Evolutionary conservation across 2,113 vertebrate species (phyloP).

Genomic region (Ovis canadensis): DNA sequence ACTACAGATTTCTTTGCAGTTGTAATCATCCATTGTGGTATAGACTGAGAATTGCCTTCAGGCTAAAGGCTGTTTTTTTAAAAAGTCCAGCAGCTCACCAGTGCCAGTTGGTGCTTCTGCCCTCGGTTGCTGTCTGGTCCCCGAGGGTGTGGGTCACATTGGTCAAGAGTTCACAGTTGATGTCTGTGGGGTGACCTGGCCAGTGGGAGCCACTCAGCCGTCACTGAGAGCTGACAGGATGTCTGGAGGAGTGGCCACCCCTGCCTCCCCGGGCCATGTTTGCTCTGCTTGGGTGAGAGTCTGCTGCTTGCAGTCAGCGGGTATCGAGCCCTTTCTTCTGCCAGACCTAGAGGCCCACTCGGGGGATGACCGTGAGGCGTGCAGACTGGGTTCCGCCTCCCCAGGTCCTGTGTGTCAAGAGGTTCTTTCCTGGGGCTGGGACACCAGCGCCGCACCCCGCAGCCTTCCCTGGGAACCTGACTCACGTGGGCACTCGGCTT

Average conservation of each 20-base stretch:
- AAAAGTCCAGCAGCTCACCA: not conserved
- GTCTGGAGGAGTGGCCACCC: not conserved
- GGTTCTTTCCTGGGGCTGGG: not conserved
- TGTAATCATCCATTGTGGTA: not conserved
- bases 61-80: not conserved
- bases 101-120: not conserved
- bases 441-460: accelerated
- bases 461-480: too few species aligned
- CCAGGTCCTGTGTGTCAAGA: accelerated
- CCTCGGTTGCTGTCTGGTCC: accelerated
- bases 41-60: not conserved
- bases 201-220: accelerated
- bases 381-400: accelerated
- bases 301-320: not conserved
- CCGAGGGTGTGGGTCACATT: too few species aligned
- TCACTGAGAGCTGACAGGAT: not conserved
- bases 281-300: not conserved
- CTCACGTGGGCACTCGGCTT: not conserved
- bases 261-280: not conserved
- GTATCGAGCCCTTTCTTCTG: not conserved
- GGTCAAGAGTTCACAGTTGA: not conserved
- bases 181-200: not conserved
- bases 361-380: accelerated
- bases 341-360: not conserved
- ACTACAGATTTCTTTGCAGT: not conserved